Base-by-base conservation (phyloP, 2,113 vertebrate species). In the Oophaga pumilio region DNA sequence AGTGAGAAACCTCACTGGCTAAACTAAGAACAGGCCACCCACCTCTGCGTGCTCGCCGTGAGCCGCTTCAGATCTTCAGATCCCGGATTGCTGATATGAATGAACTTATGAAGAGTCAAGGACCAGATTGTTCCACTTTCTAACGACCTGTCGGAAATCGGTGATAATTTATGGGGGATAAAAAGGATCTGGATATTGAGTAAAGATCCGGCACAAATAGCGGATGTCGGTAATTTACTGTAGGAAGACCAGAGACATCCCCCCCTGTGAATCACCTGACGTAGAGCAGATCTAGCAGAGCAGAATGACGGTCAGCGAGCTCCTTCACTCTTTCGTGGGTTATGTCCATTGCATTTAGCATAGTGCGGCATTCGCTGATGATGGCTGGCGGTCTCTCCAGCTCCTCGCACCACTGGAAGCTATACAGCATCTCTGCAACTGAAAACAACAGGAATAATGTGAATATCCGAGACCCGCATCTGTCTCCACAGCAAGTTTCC, bases 381-480 rank as follows among this genome's bases (percentile, higher is more conserved):
- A 92, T 52, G 1, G 64, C 0, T 11, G 96, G 93, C 18, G 93
- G 93, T 79, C 91, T 93, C 71, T 95, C 94, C 28, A 98, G 89
- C 91, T 99, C 97, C 90, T 96, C 94, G 93, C 96, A 98, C 98
- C 98, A 99, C 91, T 98, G 97, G 88, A 98, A 91, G 0, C 97
- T 94, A 85, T 97, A 99, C 12, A 98, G 91, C 62, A 98, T 90
- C 80, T 99, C 98, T 92, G 96, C 94, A 92, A 94, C 97, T 99
- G 92, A 1, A 53, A 24, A 57, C 28, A 1, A 64, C 50, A 56
- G 76, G 24, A 6, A 20, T 6, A 49, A 22, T 50, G 33, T 8
- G 4, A 59, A 43, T 43, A 43, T 43, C 33, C 33, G 33, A 43
- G 33, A 43, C 33, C 33, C 33, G 33, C 33, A 43, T 43, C 5